Evolutionary conservation across 1,140 invertebrate genomes (phyloP).

Genomic region (Aphis craccivora): DNA sequence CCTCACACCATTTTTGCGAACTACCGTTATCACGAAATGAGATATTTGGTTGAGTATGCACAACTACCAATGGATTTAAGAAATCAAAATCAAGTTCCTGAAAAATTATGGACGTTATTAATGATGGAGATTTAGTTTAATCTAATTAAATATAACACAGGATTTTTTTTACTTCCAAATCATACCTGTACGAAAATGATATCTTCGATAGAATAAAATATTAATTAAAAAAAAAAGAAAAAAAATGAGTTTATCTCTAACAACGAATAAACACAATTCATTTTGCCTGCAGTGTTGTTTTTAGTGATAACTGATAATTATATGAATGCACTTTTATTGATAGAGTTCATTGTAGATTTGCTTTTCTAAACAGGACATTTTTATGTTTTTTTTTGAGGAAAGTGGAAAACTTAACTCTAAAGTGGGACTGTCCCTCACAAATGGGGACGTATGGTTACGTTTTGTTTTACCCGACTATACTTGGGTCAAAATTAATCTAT

Average conservation of each 20-base stretch:
- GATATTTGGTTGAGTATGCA: background rate
- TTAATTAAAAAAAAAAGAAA: background rate
- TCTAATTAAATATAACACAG: background rate
- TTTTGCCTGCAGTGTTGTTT: background rate
- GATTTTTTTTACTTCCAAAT: background rate
- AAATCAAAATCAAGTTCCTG: background rate
- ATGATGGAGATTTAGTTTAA: background rate
- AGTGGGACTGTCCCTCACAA: too few relatives aligned
- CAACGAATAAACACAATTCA: background rate
- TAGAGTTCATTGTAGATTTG: too few relatives aligned
- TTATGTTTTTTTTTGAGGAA: too few relatives aligned
- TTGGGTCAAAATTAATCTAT: too few relatives aligned
- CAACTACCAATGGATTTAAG: slow-evolving; percentile 7
- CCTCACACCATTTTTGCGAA: background rate
- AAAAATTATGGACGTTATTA: background rate
- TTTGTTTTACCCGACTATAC: too few relatives aligned
- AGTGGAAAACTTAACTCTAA: too few relatives aligned
- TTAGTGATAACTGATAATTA: too few relatives aligned
- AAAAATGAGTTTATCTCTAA: background rate
- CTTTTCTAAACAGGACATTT: too few relatives aligned
- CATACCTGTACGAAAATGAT: background rate
- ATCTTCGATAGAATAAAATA: background rate
- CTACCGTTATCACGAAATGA: slow-evolving; percentile 5
- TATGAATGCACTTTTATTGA: too few relatives aligned
- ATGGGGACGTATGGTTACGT: too few relatives aligned